Percentiles rank a stretch among this genome's conserved stretches.
phyloP scores from a whole-genome alignment of 2,113 vertebrate species.

The Zosterops lateralis region DNA sequence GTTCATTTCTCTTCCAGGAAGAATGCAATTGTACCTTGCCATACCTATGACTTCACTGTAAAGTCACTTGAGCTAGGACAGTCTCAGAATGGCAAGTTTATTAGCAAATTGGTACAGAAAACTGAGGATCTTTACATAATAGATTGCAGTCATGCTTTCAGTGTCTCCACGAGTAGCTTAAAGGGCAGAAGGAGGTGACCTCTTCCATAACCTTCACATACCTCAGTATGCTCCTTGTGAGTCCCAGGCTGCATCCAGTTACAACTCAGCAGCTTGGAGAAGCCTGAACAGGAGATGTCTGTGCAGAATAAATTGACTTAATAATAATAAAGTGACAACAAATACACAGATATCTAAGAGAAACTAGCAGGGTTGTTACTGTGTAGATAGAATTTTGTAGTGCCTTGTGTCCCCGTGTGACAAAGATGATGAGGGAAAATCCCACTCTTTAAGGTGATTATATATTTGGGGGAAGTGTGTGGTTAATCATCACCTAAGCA shows the following conservation, averaged over 20 bases:
- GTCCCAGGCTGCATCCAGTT: not conserved
- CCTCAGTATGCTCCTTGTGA: not conserved
- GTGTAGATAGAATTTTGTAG: not conserved
- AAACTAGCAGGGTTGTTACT: not conserved
- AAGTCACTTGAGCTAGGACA: not conserved
- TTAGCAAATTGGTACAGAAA: not conserved
- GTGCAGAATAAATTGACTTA: not conserved
- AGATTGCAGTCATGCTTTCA: not conserved
- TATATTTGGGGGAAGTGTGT: not conserved
- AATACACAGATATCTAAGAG: not conserved
- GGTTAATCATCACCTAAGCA: not conserved
- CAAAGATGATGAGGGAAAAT: not conserved
- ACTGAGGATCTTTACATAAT: not conserved
- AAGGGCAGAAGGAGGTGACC: not conserved
- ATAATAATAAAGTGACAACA: not conserved
- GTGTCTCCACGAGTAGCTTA: not conserved
- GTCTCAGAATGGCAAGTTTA: not conserved
- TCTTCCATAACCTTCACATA: not conserved
- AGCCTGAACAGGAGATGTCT: not conserved
- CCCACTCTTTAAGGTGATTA: not conserved
- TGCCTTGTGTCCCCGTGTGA: not conserved
- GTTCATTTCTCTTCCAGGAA: conserved; percentile 15
- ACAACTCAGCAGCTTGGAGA: not conserved
- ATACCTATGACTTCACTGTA: not conserved
- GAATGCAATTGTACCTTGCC: not conserved